Evolutionary conservation across 2,113 vertebrate genomes (phyloP), one percentile per base, ranked within the genome.

Genomic region (Coreoperca whiteheadi): DNA sequence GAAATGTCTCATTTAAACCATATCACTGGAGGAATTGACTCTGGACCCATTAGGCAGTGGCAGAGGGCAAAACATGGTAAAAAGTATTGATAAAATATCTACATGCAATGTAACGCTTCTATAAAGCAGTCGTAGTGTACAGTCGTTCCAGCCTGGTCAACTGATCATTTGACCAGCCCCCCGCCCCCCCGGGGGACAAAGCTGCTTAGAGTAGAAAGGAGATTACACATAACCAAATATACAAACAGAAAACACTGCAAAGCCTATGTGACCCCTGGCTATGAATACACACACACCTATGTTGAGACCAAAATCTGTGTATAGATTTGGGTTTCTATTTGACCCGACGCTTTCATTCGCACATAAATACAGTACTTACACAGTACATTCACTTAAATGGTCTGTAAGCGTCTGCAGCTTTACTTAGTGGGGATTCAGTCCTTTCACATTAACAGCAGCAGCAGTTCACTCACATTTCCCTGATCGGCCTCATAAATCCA

Each of bases 201-300:
- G 89, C 91, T 80, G 90, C 90, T 94, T 93, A 92, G 61, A 77
- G 66, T 68, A 77, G 60, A 88, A 93, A 93, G 85, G 54, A 87
- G 90, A 91, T 91, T 92, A 92, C 75, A 86, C 15, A 81, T 43
- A 65, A 73, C 82, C 74, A 87, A 84, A 88, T 77, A 87, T 65
- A 83, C 46, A 88, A 89, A 90, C 79, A 90, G 56, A 90, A 87
- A 89, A 91, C 69, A 84, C 67, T 43, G 67, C 66, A 81, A 84
- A 87, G 77, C 83, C 76, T 79, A 12, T 43, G 28, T 66, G 77
- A 85, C 71, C 32, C 25, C 57, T 15, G 53, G 48, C 75, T 78
- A 11, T 50, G 65, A 64, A 81, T 10, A 64, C 8, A 74, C 48
- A 65, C 25, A 76, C n/a, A 72, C 10, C n/a, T 79, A 82, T 70